Evolutionary conservation across 2,888 invertebrate genomes (phyloP).

Genomic region (Brachyptera risi): DNA sequence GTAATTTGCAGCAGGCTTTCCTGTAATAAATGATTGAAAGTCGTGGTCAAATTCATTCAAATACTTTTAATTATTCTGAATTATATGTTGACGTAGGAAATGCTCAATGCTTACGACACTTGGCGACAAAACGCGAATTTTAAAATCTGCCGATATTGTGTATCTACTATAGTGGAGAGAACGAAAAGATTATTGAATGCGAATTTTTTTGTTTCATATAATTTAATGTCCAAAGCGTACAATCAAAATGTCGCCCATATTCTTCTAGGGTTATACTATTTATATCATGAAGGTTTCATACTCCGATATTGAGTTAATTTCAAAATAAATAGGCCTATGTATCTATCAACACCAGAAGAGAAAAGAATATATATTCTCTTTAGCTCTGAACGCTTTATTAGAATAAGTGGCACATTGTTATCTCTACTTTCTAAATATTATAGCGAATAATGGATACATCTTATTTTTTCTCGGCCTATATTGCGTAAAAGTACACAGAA

Average conservation of each 20-base stretch:
- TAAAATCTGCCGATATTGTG: slow-evolving; percentile 6
- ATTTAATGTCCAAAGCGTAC: slow-evolving; percentile 2
- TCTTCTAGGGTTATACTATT: not conserved
- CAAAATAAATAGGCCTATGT: too few relatives aligned
- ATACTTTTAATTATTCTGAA: not conserved
- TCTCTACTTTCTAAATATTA: too few relatives aligned
- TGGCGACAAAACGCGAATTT: slow-evolving; percentile 26
- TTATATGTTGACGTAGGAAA: slow-evolving; percentile 4
- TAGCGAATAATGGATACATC: too few relatives aligned
- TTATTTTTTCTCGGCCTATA: too few relatives aligned
- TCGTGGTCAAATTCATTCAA: not conserved
- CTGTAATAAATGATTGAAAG: not conserved
- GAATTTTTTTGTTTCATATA: too few relatives aligned
- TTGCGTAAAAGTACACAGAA: too few relatives aligned
- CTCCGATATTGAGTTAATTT: slow-evolving; percentile 12
- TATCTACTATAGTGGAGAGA: not conserved
- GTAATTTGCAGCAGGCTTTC: not conserved
- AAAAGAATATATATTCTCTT: too few relatives aligned
- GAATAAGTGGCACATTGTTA: too few relatives aligned
- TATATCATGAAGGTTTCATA: slow-evolving; percentile 20
- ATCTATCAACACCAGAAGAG: too few relatives aligned
- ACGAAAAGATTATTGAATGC: not conserved
- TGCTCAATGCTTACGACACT: not conserved
- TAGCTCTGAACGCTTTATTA: too few relatives aligned
- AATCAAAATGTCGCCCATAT: slow-evolving; percentile 12